These are phyloP conservation scores for Aurelia sp. DNA, from an alignment of 30 jellyfish, hydroid and myxozoan genomes.

Conservation along the genomic window DNA sequence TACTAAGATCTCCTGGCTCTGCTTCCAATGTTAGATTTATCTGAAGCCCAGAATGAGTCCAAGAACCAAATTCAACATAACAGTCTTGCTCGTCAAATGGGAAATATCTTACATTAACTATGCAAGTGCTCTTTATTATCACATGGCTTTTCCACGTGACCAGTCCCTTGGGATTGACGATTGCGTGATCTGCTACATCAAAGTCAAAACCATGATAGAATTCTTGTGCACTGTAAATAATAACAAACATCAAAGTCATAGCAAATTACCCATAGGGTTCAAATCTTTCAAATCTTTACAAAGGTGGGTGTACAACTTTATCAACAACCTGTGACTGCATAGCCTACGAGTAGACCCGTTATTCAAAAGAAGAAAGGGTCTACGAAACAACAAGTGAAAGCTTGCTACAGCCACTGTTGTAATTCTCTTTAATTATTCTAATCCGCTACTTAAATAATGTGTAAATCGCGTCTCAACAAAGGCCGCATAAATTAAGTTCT, in stretches of 20 bases:
- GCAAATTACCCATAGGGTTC: too few relatives aligned
- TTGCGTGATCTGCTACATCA: conserved; percentile 41
- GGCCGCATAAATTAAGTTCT: too few relatives aligned
- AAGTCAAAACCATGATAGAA: conserved; percentile 69
- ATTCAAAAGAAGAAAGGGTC: too few relatives aligned
- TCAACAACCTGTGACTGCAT: too few relatives aligned
- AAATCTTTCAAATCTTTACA: too few relatives aligned
- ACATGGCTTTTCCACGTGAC: conserved; percentile 54
- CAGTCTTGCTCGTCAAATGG: conserved; percentile 76
- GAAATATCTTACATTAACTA: conserved; percentile 42
- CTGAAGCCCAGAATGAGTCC: conserved; percentile 65
- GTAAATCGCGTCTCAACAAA: too few relatives aligned
- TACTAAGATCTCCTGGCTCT: conserved; percentile 48
- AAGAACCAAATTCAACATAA: conserved; percentile 65
- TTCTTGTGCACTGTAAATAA: conserved; percentile 58
- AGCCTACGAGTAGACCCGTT: too few relatives aligned
- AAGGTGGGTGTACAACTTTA: too few relatives aligned
- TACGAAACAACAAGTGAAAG: too few relatives aligned
- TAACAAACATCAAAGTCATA: neutral
- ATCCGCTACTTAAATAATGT: too few relatives aligned
- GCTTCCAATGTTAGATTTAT: conserved; percentile 25
- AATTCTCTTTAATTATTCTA: too few relatives aligned
- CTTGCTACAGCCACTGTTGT: too few relatives aligned
- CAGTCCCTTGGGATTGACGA: conserved; percentile 49
- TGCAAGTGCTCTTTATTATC: conserved; percentile 65